Conservation (phyloP, 2,113 vertebrate species). For the Centropus unirufus region DNA sequence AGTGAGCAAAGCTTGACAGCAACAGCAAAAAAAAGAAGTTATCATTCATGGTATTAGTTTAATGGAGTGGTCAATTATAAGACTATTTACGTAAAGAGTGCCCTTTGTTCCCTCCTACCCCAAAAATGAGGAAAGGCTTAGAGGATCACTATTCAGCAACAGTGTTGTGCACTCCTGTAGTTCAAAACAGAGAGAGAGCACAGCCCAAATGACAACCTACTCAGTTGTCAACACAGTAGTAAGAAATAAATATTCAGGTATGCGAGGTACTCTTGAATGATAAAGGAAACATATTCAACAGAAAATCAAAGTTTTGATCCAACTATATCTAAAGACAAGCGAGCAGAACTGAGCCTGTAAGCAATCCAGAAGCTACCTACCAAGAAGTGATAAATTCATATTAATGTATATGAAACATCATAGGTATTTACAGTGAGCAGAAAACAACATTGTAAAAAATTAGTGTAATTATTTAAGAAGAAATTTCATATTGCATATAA, state of each 20-base stretch:
- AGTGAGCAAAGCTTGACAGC: not conserved
- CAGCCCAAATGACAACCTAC: not conserved
- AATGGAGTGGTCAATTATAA: not conserved
- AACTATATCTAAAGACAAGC: not conserved
- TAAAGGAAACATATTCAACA: not conserved
- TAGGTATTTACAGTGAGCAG: not conserved
- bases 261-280: not conserved
- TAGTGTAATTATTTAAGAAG: not conserved
- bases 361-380: not conserved
- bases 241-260: not conserved
- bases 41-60: not conserved
- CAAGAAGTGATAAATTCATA: not conserved
- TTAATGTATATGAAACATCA: not conserved
- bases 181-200: not conserved
- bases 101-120: not conserved
- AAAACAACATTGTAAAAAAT: not conserved
- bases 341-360: not conserved
- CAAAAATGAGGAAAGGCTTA: not conserved
- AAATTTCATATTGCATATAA: not conserved
- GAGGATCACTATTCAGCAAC: not conserved
- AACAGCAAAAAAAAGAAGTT: not conserved
- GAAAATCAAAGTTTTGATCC: not conserved
- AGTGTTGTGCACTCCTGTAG: not conserved
- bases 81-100: not conserved
- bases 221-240: not conserved